These are phyloP conservation scores for Patella pellucida DNA, from an alignment of 2,888 invertebrate genomes.

Conservation along the genomic window DNA sequence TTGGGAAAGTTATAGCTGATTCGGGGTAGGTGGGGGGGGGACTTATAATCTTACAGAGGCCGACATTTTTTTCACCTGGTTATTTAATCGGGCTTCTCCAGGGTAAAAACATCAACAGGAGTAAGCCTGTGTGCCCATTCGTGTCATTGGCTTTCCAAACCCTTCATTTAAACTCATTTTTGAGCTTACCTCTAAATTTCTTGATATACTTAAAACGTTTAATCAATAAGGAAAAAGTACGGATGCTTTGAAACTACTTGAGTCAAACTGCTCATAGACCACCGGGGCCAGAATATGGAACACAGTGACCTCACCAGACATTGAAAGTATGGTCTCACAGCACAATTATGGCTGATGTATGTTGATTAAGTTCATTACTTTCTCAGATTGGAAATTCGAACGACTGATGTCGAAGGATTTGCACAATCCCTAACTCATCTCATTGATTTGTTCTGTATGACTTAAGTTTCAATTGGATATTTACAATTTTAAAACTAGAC, in stretches of 20 bases:
- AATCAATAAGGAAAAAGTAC: not conserved
- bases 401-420: constrained; percentile 36
- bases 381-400: constrained; percentile 20
- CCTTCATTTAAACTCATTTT: constrained; percentile 34
- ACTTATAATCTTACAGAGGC: constrained; percentile 38
- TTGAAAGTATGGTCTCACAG: constrained; percentile 33
- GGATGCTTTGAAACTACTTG: not conserved
- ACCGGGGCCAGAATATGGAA: not conserved
- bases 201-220: not conserved
- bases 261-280: constrained; percentile 8
- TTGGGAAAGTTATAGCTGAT: constrained; percentile 37
- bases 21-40: constrained; percentile 33
- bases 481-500: constrained; percentile 27
- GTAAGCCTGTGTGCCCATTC: constrained; percentile 38
- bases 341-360: constrained; percentile 39
- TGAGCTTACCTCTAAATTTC: not conserved
- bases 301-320: constrained; percentile 24
- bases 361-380: constrained; percentile 28
- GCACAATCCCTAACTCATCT: constrained; percentile 25
- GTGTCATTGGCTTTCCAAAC: constrained; percentile 30
- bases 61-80: constrained; percentile 34
- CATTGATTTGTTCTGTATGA: constrained; percentile 35
- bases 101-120: constrained; percentile 33
- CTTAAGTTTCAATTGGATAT: constrained; percentile 36
- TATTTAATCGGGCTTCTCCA: constrained; percentile 35